Evolutionary conservation across 2,113 vertebrate species (phyloP).

Genomic region (Thamnophis sirtalis): DNA sequence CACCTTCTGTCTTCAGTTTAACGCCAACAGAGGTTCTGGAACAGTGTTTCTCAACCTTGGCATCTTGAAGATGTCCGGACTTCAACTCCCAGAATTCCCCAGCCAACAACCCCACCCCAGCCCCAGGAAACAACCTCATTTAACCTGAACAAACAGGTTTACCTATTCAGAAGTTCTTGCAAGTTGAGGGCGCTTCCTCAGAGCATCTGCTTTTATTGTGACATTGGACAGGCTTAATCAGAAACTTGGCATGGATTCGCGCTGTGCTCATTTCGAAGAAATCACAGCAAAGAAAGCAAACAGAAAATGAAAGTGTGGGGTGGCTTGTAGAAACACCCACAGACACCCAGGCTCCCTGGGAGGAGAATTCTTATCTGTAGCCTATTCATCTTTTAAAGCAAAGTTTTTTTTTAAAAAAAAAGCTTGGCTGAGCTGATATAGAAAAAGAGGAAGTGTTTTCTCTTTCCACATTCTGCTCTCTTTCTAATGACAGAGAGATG

Average conservation of each 20-base stretch:
- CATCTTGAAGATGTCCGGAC: too few relatives aligned
- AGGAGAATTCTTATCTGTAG: neutral
- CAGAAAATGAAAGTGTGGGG: neutral
- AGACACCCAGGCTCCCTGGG: neutral
- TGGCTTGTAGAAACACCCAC: neutral
- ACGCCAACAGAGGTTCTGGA: neutral
- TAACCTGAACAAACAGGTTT: neutral
- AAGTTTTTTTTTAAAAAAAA: neutral
- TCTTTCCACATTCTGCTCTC: neutral
- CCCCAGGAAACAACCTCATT: neutral
- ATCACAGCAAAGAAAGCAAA: neutral
- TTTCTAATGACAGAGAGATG: neutral
- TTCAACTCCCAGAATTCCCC: too few relatives aligned
- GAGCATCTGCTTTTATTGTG: neutral
- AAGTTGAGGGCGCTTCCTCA: neutral
- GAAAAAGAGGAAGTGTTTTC: neutral
- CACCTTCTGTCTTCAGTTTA: neutral
- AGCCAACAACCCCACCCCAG: too few relatives aligned
- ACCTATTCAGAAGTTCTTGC: neutral
- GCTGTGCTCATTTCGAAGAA: neutral
- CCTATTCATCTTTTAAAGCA: neutral
- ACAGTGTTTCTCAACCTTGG: too few relatives aligned
- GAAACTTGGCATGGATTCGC: neutral
- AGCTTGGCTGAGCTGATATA: neutral
- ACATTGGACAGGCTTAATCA: neutral